A percentile compares a stretch with the other conserved stretches of the same genome.
These are phyloP conservation scores for Andrena praecox DNA, from an alignment of 2,888 invertebrate genomes.

Conservation along the genomic window DNA sequence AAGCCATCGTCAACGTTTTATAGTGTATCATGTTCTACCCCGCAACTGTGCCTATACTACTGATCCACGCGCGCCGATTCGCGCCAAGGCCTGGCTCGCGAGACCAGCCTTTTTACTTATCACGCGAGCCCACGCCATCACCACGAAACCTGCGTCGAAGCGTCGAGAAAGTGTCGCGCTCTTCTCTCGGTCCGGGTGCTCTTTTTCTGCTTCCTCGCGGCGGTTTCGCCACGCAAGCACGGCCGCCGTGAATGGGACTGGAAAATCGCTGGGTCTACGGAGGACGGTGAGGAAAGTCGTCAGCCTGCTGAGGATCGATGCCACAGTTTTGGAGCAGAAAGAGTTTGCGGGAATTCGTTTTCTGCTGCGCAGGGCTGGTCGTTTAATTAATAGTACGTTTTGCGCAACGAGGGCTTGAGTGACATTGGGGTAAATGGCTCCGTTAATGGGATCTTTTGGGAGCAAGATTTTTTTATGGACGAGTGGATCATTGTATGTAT, in stretches of 20 bases:
- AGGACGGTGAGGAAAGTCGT: constrained; percentile 23
- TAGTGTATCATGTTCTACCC: constrained; percentile 59
- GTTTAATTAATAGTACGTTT: neutral
- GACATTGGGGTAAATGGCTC: too few relatives aligned
- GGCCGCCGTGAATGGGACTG: constrained; percentile 42
- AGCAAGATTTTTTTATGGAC: too few relatives aligned
- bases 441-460: too few relatives aligned
- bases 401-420: too few relatives aligned
- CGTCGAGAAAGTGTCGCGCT: constrained; percentile 33
- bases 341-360: neutral
- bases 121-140: constrained; percentile 40
- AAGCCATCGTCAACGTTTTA: constrained; percentile 69
- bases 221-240: constrained; percentile 13
- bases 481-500: too few relatives aligned
- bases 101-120: constrained; percentile 52
- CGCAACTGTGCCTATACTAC: constrained; percentile 38
- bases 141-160: constrained; percentile 16
- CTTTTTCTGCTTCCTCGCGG: constrained; percentile 2
- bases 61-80: constrained; percentile 15
- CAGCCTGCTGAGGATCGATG: constrained; percentile 35
- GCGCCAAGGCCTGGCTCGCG: neutral
- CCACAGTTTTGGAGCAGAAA: constrained; percentile 10
- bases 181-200: constrained; percentile 21
- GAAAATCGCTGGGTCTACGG: constrained; percentile 44
- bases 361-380: neutral